Evolutionary conservation across 1,140 invertebrate genomes (phyloP).

Genomic region (Apis laboriosa): DNA sequence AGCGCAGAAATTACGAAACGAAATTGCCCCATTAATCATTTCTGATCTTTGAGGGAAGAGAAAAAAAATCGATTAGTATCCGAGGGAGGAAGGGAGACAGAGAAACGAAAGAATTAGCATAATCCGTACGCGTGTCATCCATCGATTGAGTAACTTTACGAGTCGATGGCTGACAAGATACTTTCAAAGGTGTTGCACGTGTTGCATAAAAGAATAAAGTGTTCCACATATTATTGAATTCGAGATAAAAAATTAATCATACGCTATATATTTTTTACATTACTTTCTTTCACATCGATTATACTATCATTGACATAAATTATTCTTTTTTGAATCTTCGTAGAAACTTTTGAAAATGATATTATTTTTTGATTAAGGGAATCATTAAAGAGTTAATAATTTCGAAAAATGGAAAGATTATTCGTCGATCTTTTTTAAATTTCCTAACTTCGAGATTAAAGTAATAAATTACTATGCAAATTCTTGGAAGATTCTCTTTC

Average conservation of each 20-base stretch:
- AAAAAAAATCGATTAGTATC: slow-evolving; percentile 55
- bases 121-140: slow-evolving; percentile 63
- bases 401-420: too few relatives aligned
- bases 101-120: slow-evolving; percentile 63
- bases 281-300: too few relatives aligned
- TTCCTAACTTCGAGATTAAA: too few relatives aligned
- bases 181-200: slow-evolving; percentile 23
- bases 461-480: too few relatives aligned
- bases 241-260: neutral
- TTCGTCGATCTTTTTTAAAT: too few relatives aligned
- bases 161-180: slow-evolving; percentile 20
- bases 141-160: slow-evolving; percentile 58
- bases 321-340: too few relatives aligned
- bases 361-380: too few relatives aligned
- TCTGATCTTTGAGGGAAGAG: slow-evolving; percentile 39
- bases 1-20: slow-evolving; percentile 65
- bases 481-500: too few relatives aligned
- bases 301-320: too few relatives aligned
- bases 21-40: slow-evolving; percentile 67
- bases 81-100: neutral
- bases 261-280: neutral
- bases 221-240: too few relatives aligned
- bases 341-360: too few relatives aligned
- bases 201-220: neutral
- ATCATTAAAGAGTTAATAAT: too few relatives aligned